A percentile compares a stretch with the other conserved stretches of the same genome.
phyloP scores from a whole-genome alignment of 2,797 vertebrate species.

The Lacerta bilineata region DNA sequence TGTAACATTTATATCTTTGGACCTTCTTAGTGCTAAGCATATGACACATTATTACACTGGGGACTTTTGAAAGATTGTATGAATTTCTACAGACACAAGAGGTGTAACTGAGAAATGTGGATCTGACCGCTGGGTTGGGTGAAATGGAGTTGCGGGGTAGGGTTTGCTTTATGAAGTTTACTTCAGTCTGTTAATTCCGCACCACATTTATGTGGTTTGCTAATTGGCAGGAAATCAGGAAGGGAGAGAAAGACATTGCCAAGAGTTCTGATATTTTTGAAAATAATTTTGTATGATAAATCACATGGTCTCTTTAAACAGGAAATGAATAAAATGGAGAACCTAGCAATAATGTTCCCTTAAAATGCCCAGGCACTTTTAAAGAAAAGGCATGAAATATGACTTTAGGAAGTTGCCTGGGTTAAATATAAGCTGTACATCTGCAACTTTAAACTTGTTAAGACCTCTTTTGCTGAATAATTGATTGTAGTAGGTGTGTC shows the following conservation, averaged over 20 bases:
- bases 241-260: conserved; percentile 76
- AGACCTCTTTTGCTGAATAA: conserved; percentile 65
- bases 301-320: conserved; percentile 83
- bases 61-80: conserved; percentile 81
- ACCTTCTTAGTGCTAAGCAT: conserved; percentile 83
- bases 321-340: conserved; percentile 69
- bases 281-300: conserved; percentile 80
- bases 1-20: conserved; percentile 84
- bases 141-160: conserved; percentile 5
- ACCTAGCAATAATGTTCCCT: conserved; percentile 85
- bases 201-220: conserved; percentile 79
- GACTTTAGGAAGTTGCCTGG: conserved; percentile 80
- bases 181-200: conserved; percentile 79
- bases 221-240: conserved; percentile 83
- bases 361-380: conserved; percentile 85
- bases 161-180: conserved; percentile 77
- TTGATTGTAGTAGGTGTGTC: conserved; percentile 71
- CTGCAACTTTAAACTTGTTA: conserved; percentile 68
- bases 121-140: conserved; percentile 70
- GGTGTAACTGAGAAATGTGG: conserved; percentile 78
- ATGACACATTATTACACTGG: conserved; percentile 83
- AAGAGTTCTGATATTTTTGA: conserved; percentile 85
- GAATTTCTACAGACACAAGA: conserved; percentile 73
- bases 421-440: conserved; percentile 76
- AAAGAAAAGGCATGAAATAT: conserved; percentile 80